A percentile compares a stretch with the other conserved stretches of the same genome.
Conservation (phyloP, 2,888 invertebrate species). For the Allolobophora icterica region DNA sequence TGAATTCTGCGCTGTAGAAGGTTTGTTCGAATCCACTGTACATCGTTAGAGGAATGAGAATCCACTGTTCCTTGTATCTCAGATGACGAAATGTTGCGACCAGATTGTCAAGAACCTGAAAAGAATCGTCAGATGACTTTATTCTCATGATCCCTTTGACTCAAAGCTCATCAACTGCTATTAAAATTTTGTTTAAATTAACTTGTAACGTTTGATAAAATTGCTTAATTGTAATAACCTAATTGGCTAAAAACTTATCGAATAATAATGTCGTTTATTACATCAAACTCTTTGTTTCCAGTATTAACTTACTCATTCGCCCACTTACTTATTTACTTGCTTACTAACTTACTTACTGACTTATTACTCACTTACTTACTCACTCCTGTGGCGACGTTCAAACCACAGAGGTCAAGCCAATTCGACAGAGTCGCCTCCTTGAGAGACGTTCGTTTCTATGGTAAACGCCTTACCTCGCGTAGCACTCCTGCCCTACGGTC, state of each 20-base stretch:
- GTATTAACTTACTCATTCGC: no score
- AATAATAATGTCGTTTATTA: no score
- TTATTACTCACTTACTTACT: no score
- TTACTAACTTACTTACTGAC: no score
- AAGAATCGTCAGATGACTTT: neutral
- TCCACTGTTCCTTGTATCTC: constrained; percentile 25
- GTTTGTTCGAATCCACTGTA: constrained; percentile 98
- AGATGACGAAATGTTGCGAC: constrained; percentile 32
- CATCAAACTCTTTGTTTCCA: no score
- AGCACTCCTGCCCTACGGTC: neutral
- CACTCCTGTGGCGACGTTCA: no score
- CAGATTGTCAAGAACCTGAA: constrained; percentile 26
- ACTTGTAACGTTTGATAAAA: no score
- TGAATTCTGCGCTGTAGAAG: constrained; percentile 81
- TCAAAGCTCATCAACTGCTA: neutral
- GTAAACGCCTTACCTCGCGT: neutral
- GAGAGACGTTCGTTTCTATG: neutral
- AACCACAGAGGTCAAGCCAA: neutral
- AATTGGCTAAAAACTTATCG: no score
- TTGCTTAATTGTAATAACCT: neutral
- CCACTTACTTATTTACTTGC: no score
- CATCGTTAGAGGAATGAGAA: constrained; percentile 90
- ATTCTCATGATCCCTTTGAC: neutral
- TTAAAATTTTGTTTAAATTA: neutral
- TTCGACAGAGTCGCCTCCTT: no score